A percentile compares a stretch with the other conserved stretches of the same genome.
These are phyloP conservation scores for Acanthurus leucopareius DNA, from an alignment of 2,797 vertebrate genomes.

Conservation along the genomic window DNA sequence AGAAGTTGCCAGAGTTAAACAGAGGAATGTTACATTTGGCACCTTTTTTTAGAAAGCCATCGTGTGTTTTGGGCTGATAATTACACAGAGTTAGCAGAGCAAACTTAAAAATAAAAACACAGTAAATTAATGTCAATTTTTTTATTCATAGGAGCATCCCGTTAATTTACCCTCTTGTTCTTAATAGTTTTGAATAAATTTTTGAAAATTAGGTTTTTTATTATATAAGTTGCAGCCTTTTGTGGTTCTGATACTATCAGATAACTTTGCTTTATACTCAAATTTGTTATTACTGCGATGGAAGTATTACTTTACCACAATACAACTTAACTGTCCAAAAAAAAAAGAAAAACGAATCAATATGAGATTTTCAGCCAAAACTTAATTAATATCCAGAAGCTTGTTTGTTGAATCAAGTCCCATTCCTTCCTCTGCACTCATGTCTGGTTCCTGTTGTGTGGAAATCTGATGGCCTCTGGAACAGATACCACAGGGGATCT, in stretches of 20 bases:
- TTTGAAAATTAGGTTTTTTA: too few relatives aligned
- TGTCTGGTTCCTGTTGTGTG: neutral
- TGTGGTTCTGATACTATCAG: too few relatives aligned
- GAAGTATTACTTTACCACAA: too few relatives aligned
- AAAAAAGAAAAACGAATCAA: neutral
- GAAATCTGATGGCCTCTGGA: neutral
- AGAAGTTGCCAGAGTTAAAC: too few relatives aligned
- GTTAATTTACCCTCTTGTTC: neutral
- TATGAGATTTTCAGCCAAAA: neutral
- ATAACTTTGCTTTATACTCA: too few relatives aligned
- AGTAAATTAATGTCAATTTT: neutral
- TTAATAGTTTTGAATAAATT: neutral
- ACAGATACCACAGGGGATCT: neutral
- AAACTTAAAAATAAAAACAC: neutral
- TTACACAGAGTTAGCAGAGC: neutral
- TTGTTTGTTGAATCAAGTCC: neutral
- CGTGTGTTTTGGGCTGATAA: neutral
- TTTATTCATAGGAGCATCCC: neutral
- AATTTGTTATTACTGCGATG: too few relatives aligned
- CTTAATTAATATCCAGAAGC: neutral
- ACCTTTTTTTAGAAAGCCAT: neutral
- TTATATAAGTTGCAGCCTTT: neutral
- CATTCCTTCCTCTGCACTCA: neutral
- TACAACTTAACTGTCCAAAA: too few relatives aligned
- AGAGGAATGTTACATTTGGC: too few relatives aligned